Base-by-base conservation (phyloP, 2,113 vertebrate species). In the Cyanistes caeruleus region DNA sequence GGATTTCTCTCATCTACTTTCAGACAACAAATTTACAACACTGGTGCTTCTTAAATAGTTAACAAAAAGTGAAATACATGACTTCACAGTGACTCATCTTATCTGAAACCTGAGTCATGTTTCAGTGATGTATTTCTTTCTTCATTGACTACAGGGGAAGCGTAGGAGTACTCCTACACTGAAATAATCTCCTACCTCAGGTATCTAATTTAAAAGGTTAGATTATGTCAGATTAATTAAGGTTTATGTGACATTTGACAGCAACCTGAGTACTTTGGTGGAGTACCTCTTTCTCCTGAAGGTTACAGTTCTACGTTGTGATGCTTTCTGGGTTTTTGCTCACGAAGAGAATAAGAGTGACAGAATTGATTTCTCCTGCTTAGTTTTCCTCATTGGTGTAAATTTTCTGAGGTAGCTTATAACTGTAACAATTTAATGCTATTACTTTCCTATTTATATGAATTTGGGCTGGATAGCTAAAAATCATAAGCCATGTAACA, bases 111-210 rank as follows among this genome's bases (percentile, higher is more conserved):
- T 95, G 93, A 95, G 73, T 95, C 93, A 93, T 92, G 73, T 76
- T 92, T 92, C 83, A 92, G 64, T 35, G 11, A 62, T 81, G 80
- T 49, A 27, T 95, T 95, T 89, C 74, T 93, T 68, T 94, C 67
- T 89, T 87, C 95, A 97, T 95, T 97, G 94, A 97, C 96, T 96
- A 49, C 56, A 90, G 43, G 72, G 79, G 68, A 94, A 89, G 35
- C 2, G 80, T 95, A 87, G 93, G 94, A 90, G 86, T 67, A 84
- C 80, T 95, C 89, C 88, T 90, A 96, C 84, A 0, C 60, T 78
- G 52, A 86, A 92, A 84, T 67, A 27, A 81, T 92, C 88, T 97
- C 43, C 70, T 84, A 86, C 64, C 48, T 87, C 64, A 92, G 80
- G 73, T 96, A 43, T 86, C 95, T 92, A 5, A 80, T 84, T 93